phyloP scores from a whole-genome alignment of 2,113 vertebrate genomes.

The Trachemys scripta region DNA sequence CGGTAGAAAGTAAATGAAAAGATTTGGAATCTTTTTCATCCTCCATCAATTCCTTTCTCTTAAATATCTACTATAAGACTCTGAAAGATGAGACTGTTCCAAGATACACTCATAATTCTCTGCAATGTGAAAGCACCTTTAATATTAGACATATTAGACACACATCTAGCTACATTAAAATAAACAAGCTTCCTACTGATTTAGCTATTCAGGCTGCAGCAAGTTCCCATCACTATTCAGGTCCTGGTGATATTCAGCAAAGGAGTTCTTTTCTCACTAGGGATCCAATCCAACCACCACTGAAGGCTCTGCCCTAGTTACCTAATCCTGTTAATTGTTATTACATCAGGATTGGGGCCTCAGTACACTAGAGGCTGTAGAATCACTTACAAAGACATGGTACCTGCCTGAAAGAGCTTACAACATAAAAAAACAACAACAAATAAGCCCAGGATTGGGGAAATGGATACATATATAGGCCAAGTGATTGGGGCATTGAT shows the following conservation, averaged over 20 bases:
- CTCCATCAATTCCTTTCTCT: not conserved
- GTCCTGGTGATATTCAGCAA: not conserved
- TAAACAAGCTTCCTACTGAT: not conserved
- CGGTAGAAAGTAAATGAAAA: not conserved
- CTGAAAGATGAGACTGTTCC: not conserved
- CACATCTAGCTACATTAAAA: not conserved
- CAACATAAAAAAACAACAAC: accelerated
- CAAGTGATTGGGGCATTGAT: accelerated
- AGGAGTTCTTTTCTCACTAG: not conserved
- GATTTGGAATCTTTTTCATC: not conserved
- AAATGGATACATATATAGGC: accelerated
- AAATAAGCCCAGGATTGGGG: accelerated
- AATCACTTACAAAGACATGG: not conserved
- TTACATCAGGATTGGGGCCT: no score
- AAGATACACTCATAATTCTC: not conserved
- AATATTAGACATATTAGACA: not conserved
- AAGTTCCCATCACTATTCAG: not conserved
- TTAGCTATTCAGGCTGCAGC: not conserved
- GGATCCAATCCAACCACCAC: not conserved
- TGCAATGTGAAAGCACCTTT: not conserved
- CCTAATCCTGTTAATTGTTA: not conserved
- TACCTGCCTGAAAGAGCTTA: not conserved
- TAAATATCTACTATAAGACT: not conserved
- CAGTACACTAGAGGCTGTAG: not conserved
- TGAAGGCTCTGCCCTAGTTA: not conserved